Evolutionary conservation across 2,888 invertebrate species (phyloP).

Genomic region (Apodemia duryi): DNA sequence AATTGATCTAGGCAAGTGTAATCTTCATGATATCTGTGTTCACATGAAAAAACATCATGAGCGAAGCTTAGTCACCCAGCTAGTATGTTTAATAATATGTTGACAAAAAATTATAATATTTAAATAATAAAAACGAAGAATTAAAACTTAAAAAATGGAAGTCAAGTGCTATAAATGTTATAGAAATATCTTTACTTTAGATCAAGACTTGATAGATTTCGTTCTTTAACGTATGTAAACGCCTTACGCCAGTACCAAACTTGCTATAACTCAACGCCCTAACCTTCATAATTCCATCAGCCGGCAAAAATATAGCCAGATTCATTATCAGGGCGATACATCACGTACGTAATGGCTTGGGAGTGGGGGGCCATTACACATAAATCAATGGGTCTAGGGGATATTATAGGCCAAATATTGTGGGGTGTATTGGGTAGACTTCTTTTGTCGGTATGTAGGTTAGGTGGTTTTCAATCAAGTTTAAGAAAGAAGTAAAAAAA

Average conservation of each 20-base stretch:
- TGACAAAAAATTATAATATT: too few species aligned
- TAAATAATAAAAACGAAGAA: too few species aligned
- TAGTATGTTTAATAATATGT: too few species aligned
- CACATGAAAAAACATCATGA: too few species aligned
- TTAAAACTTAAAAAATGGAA: too few species aligned
- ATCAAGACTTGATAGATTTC: slow-evolving; percentile 1
- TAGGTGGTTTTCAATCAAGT: slow-evolving; percentile 2
- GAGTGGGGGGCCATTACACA: slow-evolving; percentile 60
- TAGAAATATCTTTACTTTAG: background rate
- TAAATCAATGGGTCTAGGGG: slow-evolving; percentile 69
- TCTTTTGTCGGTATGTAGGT: slow-evolving; percentile 16
- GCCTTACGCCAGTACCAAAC: slow-evolving; percentile 25
- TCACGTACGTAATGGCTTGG: slow-evolving; percentile 53
- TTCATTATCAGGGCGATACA: slow-evolving; percentile 75
- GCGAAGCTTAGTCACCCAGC: too few species aligned
- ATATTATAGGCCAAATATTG: slow-evolving; percentile 74
- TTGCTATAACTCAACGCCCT: slow-evolving; percentile 34
- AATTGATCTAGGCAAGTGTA: too few species aligned
- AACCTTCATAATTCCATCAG: slow-evolving; percentile 72
- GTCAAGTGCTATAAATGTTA: too few species aligned
- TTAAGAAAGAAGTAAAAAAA: background rate
- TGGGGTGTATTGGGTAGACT: slow-evolving; percentile 36
- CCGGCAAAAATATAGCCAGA: slow-evolving; percentile 71
- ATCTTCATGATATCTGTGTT: too few species aligned
- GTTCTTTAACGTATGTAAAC: slow-evolving; percentile 1